Evolutionary conservation across 1,140 invertebrate species (phyloP).

Genomic region (Solenopsis fugax): DNA sequence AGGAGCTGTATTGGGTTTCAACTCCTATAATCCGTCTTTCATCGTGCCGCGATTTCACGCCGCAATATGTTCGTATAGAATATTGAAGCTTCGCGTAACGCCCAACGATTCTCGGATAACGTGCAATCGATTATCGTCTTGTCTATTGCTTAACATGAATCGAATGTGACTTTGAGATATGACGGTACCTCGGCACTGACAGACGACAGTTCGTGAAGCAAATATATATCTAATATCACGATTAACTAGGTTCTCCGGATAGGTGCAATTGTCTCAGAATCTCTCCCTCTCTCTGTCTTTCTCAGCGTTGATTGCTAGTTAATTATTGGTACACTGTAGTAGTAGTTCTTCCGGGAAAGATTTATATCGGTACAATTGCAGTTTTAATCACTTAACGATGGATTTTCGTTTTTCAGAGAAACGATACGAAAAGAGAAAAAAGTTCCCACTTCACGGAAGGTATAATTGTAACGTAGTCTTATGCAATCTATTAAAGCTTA

Average conservation of each 20-base stretch:
- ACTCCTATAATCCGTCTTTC: constrained; percentile 63
- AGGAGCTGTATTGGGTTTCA: constrained; percentile 8
- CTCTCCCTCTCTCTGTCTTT: neutral
- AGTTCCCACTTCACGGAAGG: neutral
- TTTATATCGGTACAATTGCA: neutral
- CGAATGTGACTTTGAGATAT: constrained; percentile 68
- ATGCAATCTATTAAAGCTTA: neutral
- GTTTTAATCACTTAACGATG: neutral
- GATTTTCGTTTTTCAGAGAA: neutral
- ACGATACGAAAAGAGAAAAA: neutral
- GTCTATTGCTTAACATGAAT: constrained; percentile 29
- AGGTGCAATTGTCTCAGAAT: neutral
- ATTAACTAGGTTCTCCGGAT: constrained; percentile 11
- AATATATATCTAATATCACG: constrained; percentile 48
- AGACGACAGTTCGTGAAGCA: constrained; percentile 42
- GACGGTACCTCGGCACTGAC: constrained; percentile 3
- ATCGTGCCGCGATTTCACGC: constrained; percentile 43
- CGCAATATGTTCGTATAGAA: constrained; percentile 56
- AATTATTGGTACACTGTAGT: neutral
- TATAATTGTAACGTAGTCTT: neutral
- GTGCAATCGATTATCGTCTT: constrained; percentile 60
- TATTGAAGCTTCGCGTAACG: constrained; percentile 28
- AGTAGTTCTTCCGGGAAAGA: neutral
- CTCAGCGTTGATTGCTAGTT: constrained; percentile 12
- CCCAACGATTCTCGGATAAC: constrained; percentile 31